phyloP scores from a whole-genome alignment of 2,113 vertebrate genomes.

The Okapia johnstoni region DNA sequence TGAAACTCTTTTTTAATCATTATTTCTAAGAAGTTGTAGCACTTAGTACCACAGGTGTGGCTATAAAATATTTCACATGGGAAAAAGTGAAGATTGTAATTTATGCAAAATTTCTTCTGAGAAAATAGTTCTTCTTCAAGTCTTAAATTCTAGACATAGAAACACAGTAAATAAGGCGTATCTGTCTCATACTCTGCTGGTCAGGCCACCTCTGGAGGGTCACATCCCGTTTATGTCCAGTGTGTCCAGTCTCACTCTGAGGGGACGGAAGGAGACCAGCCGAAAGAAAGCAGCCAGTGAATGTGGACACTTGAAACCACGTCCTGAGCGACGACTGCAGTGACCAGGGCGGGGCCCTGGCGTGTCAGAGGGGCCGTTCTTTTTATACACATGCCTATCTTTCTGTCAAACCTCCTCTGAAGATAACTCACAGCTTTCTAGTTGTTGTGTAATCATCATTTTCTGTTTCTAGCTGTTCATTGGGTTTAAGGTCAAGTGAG shows the following conservation, averaged over 20 bases:
- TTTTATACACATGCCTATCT: not conserved
- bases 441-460: not conserved
- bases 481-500: not conserved
- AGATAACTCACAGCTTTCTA: not conserved
- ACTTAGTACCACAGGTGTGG: not conserved
- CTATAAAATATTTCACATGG: not conserved
- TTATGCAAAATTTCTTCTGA: not conserved
- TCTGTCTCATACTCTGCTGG: not conserved
- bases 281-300: not conserved
- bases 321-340: not conserved
- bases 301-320: not conserved
- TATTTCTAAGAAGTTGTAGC: not conserved
- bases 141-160: not conserved
- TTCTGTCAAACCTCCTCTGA: not conserved
- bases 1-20: not conserved
- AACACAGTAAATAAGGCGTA: not conserved
- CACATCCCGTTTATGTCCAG: not conserved
- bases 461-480: not conserved
- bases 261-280: no score
- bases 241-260: not conserved
- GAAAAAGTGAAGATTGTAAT: not conserved
- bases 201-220: not conserved
- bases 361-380: fast-evolving
- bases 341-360: no score
- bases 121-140: not conserved